Evolutionary conservation across 2,888 invertebrate genomes (phyloP), one percentile per base, ranked within the genome.

Genomic region (Andrena bicolor): DNA sequence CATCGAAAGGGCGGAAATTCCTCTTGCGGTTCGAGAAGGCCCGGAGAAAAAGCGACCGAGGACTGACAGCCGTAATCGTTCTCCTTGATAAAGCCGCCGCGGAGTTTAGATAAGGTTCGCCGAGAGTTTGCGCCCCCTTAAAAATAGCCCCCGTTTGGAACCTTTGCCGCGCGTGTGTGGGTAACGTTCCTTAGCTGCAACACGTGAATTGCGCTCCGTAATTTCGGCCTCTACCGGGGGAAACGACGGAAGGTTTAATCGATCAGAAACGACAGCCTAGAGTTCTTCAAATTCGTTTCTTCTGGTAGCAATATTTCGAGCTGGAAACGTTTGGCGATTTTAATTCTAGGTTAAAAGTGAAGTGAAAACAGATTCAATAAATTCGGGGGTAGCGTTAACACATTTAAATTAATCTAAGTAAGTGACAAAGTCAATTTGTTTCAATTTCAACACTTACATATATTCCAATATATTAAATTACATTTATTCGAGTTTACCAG

Each of bases 1-100:
- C 65, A 30, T 16, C 20, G 51, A 49, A 78, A 63, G 68, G 30
- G 32, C 56, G 70, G 61, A 76, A 69, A 76, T 58, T 56, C 63
- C 56, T 64, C 63, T 28, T 23, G 23, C 23, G 41, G 30, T 32
- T 4, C 51, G 23, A 61, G 69, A 26, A 13, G 23, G 23, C 26
- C 35, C 53, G 63, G 28, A 26, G 70, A 71, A 76, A 71, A 72
- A 65, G 58, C 58, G 32, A 60, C 51, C 28, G 26, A 28, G 64
- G 65, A 76, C 49, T 76, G 79, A 79, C 76, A 76, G 58, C 76
- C 32, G 79, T 76, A 76, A 79, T 79, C 79, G 79, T 64, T 79
- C 28, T 48, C 64, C 23, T 41, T 63, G 79, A 79, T 79, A 79
- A 76, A 79, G 58, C 35, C 64, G 30, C n/a, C 23, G 51, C 13